Percentiles rank a stretch among this genome's conserved stretches.
phyloP scores from a whole-genome alignment of 2,797 vertebrate species.

The Pangasius sanitwongsei region DNA sequence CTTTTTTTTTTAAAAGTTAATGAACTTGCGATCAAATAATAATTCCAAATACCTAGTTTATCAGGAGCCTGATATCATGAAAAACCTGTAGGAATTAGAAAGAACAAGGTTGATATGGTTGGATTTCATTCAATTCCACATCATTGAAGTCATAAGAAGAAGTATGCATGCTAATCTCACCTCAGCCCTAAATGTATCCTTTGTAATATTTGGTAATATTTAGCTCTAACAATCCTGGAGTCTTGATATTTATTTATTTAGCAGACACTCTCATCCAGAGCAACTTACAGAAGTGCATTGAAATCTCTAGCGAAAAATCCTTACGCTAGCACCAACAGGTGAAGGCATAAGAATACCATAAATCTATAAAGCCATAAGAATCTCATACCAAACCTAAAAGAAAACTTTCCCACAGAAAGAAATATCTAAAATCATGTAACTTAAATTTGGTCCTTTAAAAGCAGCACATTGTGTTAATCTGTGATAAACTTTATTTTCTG shows the following conservation, averaged over 20 bases:
- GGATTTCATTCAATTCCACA: neutral
- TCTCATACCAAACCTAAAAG: neutral
- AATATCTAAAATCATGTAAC: neutral
- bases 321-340: neutral
- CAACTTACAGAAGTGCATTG: neutral
- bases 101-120: neutral
- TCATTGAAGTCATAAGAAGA: neutral
- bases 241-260: neutral
- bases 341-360: neutral
- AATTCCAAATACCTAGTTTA: neutral
- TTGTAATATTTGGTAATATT: neutral
- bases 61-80: neutral
- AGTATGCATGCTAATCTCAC: neutral
- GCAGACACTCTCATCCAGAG: neutral
- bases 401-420: neutral
- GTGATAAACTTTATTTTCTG: constrained; percentile 10
- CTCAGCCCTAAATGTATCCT: neutral
- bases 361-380: neutral
- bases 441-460: constrained; percentile 5
- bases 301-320: neutral
- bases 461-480: neutral
- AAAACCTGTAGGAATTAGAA: neutral
- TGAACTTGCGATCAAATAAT: neutral
- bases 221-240: neutral
- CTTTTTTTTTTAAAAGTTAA: neutral